Evolutionary conservation across 2,888 invertebrate genomes (phyloP).

Genomic region (Hydropsyche betteni): DNA sequence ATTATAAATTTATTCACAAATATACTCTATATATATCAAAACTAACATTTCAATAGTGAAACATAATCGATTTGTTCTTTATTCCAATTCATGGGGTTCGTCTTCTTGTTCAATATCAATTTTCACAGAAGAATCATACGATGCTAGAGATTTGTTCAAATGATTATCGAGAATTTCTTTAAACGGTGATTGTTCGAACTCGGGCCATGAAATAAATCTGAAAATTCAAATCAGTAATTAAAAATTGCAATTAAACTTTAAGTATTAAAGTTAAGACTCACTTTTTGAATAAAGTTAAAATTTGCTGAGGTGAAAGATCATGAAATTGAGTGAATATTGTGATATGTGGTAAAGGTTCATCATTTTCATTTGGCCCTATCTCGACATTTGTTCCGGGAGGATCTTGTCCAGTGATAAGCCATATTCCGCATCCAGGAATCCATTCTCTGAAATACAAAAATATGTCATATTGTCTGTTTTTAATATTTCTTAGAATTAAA

Average conservation of each 20-base stretch:
- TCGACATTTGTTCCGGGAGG: constrained; percentile 60
- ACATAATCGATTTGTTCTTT: no score
- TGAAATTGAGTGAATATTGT: constrained; percentile 78
- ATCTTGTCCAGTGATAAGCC: constrained; percentile 68
- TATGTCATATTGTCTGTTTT: neutral
- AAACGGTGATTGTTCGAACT: constrained; percentile 72
- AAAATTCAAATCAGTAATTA: constrained; percentile 52
- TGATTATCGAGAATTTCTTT: constrained; percentile 72
- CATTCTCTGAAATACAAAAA: constrained; percentile 64
- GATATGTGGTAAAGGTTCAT: constrained; percentile 65
- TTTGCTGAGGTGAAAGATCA: constrained; percentile 71
- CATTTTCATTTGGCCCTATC: constrained; percentile 57
- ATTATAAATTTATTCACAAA: constrained; percentile 29
- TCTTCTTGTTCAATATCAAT: constrained; percentile 35
- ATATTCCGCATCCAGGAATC: constrained; percentile 78
- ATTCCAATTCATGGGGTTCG: constrained; percentile 17
- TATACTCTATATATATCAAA: constrained; percentile 8
- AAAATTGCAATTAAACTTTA: constrained; percentile 1
- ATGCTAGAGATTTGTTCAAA: constrained; percentile 63
- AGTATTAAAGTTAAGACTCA: constrained; percentile 55
- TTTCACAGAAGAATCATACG: constrained; percentile 55
- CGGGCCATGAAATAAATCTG: constrained; percentile 71
- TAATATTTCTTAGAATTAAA: constrained; percentile 33
- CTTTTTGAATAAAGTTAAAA: constrained; percentile 71
- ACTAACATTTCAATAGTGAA: no score